Evolutionary conservation across 2,888 invertebrate genomes (phyloP), one percentile per base, ranked within the genome.

Genomic region (Caradrina kadenii): DNA sequence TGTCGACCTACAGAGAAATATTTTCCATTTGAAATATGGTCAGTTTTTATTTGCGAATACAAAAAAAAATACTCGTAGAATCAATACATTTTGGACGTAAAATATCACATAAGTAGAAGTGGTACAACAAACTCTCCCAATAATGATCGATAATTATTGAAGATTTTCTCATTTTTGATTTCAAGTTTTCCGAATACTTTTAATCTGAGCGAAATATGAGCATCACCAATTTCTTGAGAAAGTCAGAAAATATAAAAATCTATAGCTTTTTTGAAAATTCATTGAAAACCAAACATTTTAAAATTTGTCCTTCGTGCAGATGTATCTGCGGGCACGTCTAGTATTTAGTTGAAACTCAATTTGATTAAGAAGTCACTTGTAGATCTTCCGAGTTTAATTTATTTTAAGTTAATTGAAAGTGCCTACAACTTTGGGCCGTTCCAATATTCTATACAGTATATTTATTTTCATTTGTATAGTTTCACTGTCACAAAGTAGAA

Each of bases 321-420:
- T 13, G 8, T 2, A 21, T 4, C 63, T 7, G 17, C 15, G 22
- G 5, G 21, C 21, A 49, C 3, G 4, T 8, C 35, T 35, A 48
- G 15, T 35, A 35, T 35, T 49, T 31, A 26, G n/a, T 66, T 54
- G 8, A 22, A 65, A 42, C 35, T 19, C 3, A 67, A 48, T 26
- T 67, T 26, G 17, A 49, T 55, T 69, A 45, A 26, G 15, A 42
- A 45, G 2, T 45, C 0, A 69, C 31, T 67, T 56, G 15, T 68
- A 13, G 21, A 56, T 15, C 22, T 45, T 68, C 21, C 3, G 19
- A 42, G 56, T 45, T 50, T 52, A 54, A 54, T 54, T 48, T 4
- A 22, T 13, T 67, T 35, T 19, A 6, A 22, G 69, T 17, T 45
- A 45, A 22, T 69, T 52, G 10, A 45, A 45, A 50, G 10, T 21